A percentile compares a stretch with the other conserved stretches of the same genome.
These are phyloP conservation scores for Myotis brandtii DNA, from an alignment of 2,113 vertebrate species.

Conservation along the genomic window DNA sequence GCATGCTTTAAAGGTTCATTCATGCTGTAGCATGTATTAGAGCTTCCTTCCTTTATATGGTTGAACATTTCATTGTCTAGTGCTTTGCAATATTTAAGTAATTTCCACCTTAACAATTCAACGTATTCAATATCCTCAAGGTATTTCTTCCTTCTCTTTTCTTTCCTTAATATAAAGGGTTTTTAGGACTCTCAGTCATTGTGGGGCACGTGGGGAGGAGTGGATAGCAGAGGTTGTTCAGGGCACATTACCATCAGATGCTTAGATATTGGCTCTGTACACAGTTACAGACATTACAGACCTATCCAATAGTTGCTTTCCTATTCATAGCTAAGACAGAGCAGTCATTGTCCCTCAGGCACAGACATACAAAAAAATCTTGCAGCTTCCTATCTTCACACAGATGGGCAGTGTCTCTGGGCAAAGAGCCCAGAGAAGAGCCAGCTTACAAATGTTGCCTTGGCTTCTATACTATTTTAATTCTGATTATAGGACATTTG, in stretches of 20 bases:
- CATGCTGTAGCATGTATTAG: not conserved
- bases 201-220: not conserved
- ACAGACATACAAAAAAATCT: not conserved
- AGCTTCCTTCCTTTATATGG: not conserved
- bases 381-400: not conserved
- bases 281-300: not conserved
- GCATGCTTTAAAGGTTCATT: not conserved
- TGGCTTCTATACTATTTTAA: not conserved
- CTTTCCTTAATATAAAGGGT: not conserved
- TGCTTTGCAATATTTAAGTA: slow-evolving; percentile 5
- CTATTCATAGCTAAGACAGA: not conserved
- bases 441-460: not conserved
- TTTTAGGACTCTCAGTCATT: not conserved
- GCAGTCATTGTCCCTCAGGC: not conserved
- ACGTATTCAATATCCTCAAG: not conserved
- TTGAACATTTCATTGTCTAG: not conserved
- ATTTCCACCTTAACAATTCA: not conserved
- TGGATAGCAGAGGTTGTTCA: slow-evolving; percentile 1
- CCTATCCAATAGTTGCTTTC: not conserved
- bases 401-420: not conserved
- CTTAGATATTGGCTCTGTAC: not conserved
- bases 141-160: not conserved
- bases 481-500: not conserved
- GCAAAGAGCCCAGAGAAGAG: not conserved
- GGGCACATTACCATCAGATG: not conserved